Evolutionary conservation across 2,113 vertebrate genomes (phyloP).

Genomic region (Eulemur macaco): DNA sequence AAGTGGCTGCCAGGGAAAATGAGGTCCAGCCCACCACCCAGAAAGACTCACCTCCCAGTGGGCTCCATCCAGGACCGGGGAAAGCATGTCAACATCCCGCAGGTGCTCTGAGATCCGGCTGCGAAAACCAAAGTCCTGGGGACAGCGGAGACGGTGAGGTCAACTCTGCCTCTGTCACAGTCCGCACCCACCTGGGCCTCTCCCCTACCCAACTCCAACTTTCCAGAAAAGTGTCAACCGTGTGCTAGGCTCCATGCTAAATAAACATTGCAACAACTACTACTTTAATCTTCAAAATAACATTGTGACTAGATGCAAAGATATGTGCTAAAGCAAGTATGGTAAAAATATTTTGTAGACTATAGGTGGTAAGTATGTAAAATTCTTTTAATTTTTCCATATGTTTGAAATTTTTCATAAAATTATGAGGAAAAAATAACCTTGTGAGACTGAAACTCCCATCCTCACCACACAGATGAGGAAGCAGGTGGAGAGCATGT

Average conservation of each 20-base stretch:
- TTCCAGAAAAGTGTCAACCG: background rate
- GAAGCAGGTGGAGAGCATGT: background rate
- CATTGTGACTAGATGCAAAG: background rate
- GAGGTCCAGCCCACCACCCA: background rate
- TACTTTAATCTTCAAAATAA: constrained; percentile 13
- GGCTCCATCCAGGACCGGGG: constrained; percentile 60
- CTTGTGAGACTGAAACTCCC: background rate
- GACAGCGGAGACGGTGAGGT: background rate
- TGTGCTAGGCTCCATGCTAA: background rate
- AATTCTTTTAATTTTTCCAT: background rate
- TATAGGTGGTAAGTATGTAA: background rate
- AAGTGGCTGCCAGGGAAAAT: background rate
- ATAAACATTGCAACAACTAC: background rate
- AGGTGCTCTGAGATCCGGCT: constrained; percentile 79
- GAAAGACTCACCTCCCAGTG: constrained; percentile 71
- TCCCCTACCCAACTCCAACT: background rate
- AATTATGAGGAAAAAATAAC: background rate
- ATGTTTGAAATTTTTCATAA: background rate
- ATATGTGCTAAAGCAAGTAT: background rate
- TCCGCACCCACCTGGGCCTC: background rate
- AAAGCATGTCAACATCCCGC: constrained; percentile 75
- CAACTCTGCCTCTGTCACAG: background rate
- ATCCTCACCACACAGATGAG: background rate
- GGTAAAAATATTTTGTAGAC: background rate
- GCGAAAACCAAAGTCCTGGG: constrained; percentile 60